Evolutionary conservation across 64 coral and sea anemone species (phyloP).

Genomic region (Actinia equina): DNA sequence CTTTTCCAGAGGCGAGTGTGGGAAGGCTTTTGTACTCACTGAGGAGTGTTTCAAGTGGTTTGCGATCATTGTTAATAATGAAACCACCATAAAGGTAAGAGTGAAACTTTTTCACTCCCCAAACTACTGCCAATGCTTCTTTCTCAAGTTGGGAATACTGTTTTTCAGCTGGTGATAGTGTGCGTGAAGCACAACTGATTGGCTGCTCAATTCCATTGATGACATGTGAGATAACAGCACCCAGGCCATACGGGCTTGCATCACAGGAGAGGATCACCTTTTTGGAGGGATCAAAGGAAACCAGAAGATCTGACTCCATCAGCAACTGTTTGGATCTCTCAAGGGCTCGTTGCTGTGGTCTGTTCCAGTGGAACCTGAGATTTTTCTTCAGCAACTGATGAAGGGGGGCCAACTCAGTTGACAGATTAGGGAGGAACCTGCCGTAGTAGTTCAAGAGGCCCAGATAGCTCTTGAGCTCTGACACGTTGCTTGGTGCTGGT

Average conservation of each 20-base stretch:
- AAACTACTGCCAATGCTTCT: conserved; percentile 36
- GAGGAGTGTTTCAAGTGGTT: neutral
- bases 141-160: conserved; percentile 61
- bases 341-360: neutral
- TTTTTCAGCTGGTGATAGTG: conserved; percentile 21
- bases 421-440: conserved; percentile 38
- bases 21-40: no score
- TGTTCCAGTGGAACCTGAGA: conserved; percentile 30
- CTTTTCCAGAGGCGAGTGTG: no score
- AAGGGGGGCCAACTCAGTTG: conserved; percentile 35
- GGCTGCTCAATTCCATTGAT: conserved; percentile 43
- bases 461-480: conserved; percentile 46
- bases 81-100: neutral
- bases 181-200: conserved; percentile 36
- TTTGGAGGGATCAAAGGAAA: conserved; percentile 38
- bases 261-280: conserved; percentile 49
- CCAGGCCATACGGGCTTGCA: conserved; percentile 37
- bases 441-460: conserved; percentile 58
- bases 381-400: conserved; percentile 43
- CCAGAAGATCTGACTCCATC: no score
- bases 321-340: conserved; percentile 1
- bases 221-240: conserved; percentile 50
- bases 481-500: conserved; percentile 33
- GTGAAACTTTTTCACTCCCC: conserved; percentile 18
- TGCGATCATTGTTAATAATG: conserved; percentile 7